Evolutionary conservation across 2,888 invertebrate species (phyloP), one percentile per base, ranked within the genome.

Genomic region (Drosophila testacea): DNA sequence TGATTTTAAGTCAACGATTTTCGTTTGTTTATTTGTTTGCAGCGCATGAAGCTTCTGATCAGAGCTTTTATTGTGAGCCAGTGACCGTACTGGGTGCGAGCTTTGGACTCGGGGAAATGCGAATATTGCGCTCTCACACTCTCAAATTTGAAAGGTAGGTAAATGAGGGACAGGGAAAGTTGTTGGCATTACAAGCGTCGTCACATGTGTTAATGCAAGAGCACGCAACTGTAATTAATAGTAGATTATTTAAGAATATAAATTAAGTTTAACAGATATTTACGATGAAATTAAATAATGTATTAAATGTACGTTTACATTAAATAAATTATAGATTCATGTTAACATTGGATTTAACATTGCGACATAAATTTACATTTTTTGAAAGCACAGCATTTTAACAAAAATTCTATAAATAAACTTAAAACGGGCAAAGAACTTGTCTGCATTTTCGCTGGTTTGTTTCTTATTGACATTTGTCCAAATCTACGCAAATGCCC

Each of bases 401-500:
- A 48, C 13, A 10, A 32, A 16, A 48, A 48, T 7, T 7, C 22
- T 34, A 50, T 22, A 11, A 50, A 50, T 50, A 50, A 11, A 50
- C 16, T 34, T 50, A 0, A 48, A 22, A 34, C 22, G 11, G 6
- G 6, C 6, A 11, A 32, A 4, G 9, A 16, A 34, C 28, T 1
- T n/a, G 4, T 11, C 34, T 44, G 42, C 22, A 44, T 44, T 34
- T 50, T 4, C 22, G 6, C 6, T 6, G 11, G 32, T 7, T 34
- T 34, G 6, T 11, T 32, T 34, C 22, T 50, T 50, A 6, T 50
- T 50, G 11, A 4, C 4, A 6, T 50, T 6, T 11, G 34, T 6
- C 22, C 1, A 6, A 11, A 6, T 1, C 0, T 6, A 4, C 0
- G 0, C 59, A 77, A 73, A 47, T 88, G 91, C 92, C 92, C 91